Percentiles rank a stretch among this genome's conserved stretches.
phyloP scores from a whole-genome alignment of 1,140 invertebrate genomes.

The Gryon sp. region DNA sequence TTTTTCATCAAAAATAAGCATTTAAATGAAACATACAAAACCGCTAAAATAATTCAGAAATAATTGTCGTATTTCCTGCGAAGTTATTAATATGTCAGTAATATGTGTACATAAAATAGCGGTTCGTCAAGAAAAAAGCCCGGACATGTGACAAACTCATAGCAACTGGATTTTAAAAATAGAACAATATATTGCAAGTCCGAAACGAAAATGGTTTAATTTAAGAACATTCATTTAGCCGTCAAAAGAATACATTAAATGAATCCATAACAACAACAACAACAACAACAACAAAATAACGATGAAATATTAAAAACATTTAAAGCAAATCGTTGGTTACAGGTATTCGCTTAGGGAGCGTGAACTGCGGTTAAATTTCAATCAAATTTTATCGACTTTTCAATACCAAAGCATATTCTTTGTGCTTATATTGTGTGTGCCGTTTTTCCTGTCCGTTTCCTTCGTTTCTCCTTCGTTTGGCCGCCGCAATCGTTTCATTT shows the following conservation, averaged over 20 bases:
- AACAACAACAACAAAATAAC: neutral
- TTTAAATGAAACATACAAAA: no score
- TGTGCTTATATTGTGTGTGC: neutral
- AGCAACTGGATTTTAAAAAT: neutral
- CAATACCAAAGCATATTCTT: conserved; percentile 7
- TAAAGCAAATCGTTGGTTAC: conserved; percentile 1
- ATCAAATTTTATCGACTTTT: conserved; percentile 8
- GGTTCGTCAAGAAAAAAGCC: conserved; percentile 8
- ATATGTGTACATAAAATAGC: conserved; percentile 10
- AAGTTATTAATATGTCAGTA: conserved; percentile 14
- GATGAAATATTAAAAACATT: neutral
- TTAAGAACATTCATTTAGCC: conserved; percentile 27
- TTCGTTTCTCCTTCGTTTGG: neutral
- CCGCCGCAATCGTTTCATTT: neutral
- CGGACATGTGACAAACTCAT: neutral
- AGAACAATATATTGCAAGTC: conserved; percentile 4
- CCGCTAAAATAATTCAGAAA: no score
- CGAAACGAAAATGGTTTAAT: conserved; percentile 25
- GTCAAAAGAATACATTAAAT: conserved; percentile 22
- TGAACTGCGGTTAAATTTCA: neutral
- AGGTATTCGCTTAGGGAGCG: neutral
- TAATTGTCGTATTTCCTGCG: neutral
- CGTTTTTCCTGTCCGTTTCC: neutral
- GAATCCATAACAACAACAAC: conserved; percentile 3
- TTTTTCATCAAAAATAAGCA: no score